A percentile compares a stretch with the other conserved stretches of the same genome.
Evolutionary conservation across 37 sponge, comb jelly and placozoan genomes (phyloP).

Genomic region (Spongilla lacustris): DNA sequence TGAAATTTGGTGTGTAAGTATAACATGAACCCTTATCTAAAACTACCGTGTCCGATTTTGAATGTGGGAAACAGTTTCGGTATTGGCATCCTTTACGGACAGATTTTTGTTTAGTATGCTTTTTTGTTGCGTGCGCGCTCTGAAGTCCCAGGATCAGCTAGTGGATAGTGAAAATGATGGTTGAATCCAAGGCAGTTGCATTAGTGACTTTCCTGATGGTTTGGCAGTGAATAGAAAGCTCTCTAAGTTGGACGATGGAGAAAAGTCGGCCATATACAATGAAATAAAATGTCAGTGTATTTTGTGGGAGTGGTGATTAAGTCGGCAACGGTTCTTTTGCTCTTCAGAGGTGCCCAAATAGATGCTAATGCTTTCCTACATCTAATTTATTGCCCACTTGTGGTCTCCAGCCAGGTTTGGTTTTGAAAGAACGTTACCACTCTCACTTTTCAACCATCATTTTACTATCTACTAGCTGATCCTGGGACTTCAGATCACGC

Average conservation of each 20-base stretch:
- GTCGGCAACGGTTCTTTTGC: too few species aligned
- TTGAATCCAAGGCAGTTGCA: slow-evolving; percentile 1
- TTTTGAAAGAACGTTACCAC: too few species aligned
- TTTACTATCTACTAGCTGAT: too few species aligned
- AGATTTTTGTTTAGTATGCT: not conserved
- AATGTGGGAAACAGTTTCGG: not conserved
- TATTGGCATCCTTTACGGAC: not conserved
- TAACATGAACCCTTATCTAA: not conserved
- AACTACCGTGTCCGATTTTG: not conserved
- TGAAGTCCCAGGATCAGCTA: slow-evolving; percentile 1
- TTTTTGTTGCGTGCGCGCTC: not conserved
- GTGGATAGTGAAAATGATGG: not conserved
- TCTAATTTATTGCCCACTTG: too few species aligned
- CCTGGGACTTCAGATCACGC: too few species aligned
- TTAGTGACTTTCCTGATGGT: not conserved
- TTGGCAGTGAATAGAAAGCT: not conserved
- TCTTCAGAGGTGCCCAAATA: too few species aligned
- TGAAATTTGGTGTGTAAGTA: not conserved
- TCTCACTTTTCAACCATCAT: too few species aligned
- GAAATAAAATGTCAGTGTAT: not conserved
- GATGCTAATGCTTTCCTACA: too few species aligned
- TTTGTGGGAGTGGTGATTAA: too few species aligned
- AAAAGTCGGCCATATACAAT: not conserved
- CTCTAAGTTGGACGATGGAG: not conserved
- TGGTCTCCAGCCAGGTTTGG: too few species aligned